Percentiles rank a stretch among this genome's conserved stretches.
These are phyloP conservation scores for Tetramorium bicarinatum DNA, from an alignment of 2,888 invertebrate genomes.

Conservation along the genomic window DNA sequence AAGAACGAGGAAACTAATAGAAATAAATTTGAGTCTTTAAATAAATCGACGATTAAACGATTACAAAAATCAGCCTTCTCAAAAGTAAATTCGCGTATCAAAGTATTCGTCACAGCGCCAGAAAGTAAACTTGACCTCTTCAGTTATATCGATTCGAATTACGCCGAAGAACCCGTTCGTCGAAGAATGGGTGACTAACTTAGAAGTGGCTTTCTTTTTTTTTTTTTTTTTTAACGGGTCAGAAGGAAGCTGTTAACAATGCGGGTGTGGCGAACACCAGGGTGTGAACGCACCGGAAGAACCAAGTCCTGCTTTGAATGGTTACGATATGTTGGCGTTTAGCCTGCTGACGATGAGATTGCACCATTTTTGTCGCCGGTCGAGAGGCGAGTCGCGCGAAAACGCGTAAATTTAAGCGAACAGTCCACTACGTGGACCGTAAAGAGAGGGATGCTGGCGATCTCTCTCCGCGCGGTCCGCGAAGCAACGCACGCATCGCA, in stretches of 20 bases:
- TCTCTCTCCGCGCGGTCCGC: background rate
- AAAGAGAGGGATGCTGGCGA: conserved; percentile 21
- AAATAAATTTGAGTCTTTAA: conserved; percentile 81
- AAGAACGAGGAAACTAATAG: conserved; percentile 75
- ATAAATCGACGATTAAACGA: conserved; percentile 81
- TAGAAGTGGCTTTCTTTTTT: conserved; percentile 13
- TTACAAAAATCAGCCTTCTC: conserved; percentile 86
- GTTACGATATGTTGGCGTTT: conserved; percentile 24
- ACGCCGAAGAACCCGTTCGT: conserved; percentile 44
- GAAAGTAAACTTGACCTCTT: conserved; percentile 80
- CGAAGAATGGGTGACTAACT: conserved; percentile 48
- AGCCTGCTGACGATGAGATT: conserved; percentile 54
- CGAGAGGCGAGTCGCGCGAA: conserved; percentile 44
- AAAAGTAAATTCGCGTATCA: conserved; percentile 83
- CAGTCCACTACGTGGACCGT: conserved; percentile 5
- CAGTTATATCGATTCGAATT: conserved; percentile 70
- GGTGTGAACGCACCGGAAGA: conserved; percentile 31
- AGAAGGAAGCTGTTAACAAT: conserved; percentile 40
- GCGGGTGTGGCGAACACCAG: conserved; percentile 17
- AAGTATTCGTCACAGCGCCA: conserved; percentile 85
- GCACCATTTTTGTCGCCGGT: conserved; percentile 53
- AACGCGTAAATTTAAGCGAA: conserved; percentile 36
- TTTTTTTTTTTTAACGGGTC: conserved; percentile 25
- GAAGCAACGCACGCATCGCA: conserved; percentile 56
- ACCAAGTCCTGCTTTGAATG: conserved; percentile 22